A percentile compares a stretch with the other conserved stretches of the same genome.
Conservation (phyloP, 2,113 vertebrate species). For the Gobio gobio region DNA sequence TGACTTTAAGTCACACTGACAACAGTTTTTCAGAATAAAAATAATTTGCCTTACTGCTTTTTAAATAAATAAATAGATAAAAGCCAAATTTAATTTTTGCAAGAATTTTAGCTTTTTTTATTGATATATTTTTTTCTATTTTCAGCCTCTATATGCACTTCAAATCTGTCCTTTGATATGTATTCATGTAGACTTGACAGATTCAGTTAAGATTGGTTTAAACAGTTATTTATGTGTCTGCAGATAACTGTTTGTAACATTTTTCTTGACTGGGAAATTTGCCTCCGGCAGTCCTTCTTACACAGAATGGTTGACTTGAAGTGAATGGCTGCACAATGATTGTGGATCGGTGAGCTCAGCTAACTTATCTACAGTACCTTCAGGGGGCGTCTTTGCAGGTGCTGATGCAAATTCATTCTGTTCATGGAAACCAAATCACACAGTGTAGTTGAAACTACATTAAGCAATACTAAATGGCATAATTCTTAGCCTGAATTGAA, state of each 20-base stretch:
- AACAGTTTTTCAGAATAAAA: too few relatives aligned
- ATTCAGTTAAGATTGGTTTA: not conserved
- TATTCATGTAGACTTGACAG: not conserved
- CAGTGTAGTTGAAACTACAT: not conserved
- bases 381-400: slow-evolving; percentile 23
- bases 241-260: not conserved
- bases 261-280: not conserved
- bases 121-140: too few relatives aligned
- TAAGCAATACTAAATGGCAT: not conserved
- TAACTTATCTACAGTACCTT: slow-evolving; percentile 52
- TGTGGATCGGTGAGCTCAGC: slow-evolving; percentile 22
- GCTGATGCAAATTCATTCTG: slow-evolving; percentile 30
- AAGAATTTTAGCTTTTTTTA: not conserved
- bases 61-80: not conserved
- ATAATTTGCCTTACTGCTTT: too few relatives aligned
- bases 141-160: too few relatives aligned
- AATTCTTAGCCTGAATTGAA: not conserved
- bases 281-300: not conserved
- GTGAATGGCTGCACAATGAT: slow-evolving; percentile 1
- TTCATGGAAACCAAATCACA: not conserved
- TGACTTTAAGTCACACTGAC: too few relatives aligned
- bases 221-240: not conserved
- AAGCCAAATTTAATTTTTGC: too few relatives aligned
- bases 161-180: not conserved
- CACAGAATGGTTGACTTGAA: slow-evolving; percentile 26